These are phyloP conservation scores for Parnassius smintheus DNA, from an alignment of 2,888 invertebrate species.

Conservation along the genomic window DNA sequence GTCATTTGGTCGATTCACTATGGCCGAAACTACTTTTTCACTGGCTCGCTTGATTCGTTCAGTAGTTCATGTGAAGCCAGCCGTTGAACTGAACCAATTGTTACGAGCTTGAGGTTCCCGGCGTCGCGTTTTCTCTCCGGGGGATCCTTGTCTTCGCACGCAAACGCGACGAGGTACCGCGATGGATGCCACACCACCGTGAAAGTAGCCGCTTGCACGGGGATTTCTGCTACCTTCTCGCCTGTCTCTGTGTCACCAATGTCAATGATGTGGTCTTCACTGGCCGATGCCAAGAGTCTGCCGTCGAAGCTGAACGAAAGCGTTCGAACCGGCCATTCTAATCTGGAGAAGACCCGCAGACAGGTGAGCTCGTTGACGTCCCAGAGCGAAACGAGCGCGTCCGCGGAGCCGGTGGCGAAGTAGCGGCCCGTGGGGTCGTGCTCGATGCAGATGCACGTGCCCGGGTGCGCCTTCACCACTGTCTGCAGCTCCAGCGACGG, in stretches of 20 bases:
- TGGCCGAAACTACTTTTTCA: no score
- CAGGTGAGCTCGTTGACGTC: constrained; percentile 96
- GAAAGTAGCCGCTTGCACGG: constrained; percentile 96
- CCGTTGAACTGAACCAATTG: no score
- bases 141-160: constrained; percentile 96
- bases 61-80: no score
- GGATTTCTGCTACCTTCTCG: constrained; percentile 91
- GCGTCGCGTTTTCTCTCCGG: constrained; percentile 91
- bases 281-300: constrained; percentile 95
- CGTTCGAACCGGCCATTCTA: constrained; percentile 98
- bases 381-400: constrained; percentile 98
- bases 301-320: constrained; percentile 98
- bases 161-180: constrained; percentile 94
- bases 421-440: constrained; percentile 97
- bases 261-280: constrained; percentile 97
- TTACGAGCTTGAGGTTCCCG: constrained; percentile 96
- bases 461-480: constrained; percentile 97
- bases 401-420: constrained; percentile 98
- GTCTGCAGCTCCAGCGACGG: constrained; percentile 93
- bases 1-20: no score
- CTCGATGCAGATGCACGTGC: constrained; percentile 98
- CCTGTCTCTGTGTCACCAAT: constrained; percentile 96
- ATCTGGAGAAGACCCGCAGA: constrained; percentile 92
- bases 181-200: constrained; percentile 98
- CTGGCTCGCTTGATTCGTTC: no score